A percentile compares a stretch with the other conserved stretches of the same genome.
Evolutionary conservation across 2,113 vertebrate genomes (phyloP).

Genomic region (Psammodynastes pulverulentus): DNA sequence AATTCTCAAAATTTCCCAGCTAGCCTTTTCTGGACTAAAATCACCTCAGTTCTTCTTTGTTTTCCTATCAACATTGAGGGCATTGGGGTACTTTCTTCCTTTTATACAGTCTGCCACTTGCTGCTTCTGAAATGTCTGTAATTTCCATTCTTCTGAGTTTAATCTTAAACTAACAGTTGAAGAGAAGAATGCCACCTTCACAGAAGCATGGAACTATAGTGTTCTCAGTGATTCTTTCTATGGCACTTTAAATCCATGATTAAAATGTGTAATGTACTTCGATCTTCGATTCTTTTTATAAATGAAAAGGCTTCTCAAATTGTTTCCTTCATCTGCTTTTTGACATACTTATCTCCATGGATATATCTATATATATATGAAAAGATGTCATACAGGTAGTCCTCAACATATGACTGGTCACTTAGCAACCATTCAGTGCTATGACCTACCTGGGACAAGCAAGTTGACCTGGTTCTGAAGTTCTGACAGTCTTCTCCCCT

Average conservation of each 20-base stretch:
- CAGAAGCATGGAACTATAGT: neutral
- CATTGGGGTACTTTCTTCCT: neutral
- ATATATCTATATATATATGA: no score
- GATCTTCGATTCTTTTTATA: neutral
- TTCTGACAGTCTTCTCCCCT: neutral
- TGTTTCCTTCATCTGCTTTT: neutral
- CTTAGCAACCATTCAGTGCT: neutral
- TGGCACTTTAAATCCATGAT: neutral
- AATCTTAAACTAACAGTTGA: neutral
- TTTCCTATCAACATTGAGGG: neutral
- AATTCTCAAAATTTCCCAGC: neutral
- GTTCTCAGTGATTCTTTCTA: neutral
- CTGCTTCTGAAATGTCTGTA: neutral
- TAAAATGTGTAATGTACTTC: neutral
- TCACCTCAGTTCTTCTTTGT: neutral
- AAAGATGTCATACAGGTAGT: neutral
- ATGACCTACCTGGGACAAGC: neutral
- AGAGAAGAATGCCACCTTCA: neutral
- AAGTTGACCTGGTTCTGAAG: neutral
- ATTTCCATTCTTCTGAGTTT: neutral
- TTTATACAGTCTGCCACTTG: neutral
- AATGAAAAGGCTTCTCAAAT: neutral
- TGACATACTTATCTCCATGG: neutral
- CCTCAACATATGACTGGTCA: neutral
- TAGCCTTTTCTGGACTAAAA: neutral